phyloP scores from a whole-genome alignment of 2,888 invertebrate genomes.

The Caenorhabditis angaria region DNA sequence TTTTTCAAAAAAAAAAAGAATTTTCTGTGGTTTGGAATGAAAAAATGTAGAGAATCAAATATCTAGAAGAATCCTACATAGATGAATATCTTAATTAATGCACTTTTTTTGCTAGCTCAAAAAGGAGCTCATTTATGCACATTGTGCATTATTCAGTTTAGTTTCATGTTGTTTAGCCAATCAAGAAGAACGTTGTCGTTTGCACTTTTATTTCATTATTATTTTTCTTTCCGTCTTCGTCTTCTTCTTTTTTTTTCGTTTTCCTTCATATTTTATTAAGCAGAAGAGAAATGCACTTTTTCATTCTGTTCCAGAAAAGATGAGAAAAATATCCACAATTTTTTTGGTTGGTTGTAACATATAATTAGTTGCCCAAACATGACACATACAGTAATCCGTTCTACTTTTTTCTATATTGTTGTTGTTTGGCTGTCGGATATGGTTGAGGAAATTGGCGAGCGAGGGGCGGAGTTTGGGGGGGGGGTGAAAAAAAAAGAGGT shows the following conservation, averaged over 20 bases:
- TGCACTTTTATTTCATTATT: constrained; percentile 4
- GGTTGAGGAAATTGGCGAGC: constrained; percentile 4
- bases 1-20: background rate
- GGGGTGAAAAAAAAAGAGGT: background rate
- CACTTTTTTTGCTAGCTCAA: too few species aligned
- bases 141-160: background rate
- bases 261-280: too few species aligned
- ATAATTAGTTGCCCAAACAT: background rate
- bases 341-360: background rate
- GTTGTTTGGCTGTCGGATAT: background rate
- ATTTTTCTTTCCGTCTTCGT: background rate
- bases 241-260: too few species aligned
- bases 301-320: too few species aligned
- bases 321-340: background rate
- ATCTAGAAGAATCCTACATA: too few species aligned
- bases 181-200: background rate
- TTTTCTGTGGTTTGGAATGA: too few species aligned
- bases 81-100: too few species aligned
- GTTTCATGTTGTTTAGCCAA: background rate
- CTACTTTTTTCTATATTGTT: background rate
- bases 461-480: background rate
- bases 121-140: background rate
- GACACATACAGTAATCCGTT: background rate
- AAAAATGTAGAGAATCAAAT: too few species aligned
- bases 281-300: background rate